Evolutionary conservation across 2,888 invertebrate species (phyloP).

Genomic region (Hesperia comma): DNA sequence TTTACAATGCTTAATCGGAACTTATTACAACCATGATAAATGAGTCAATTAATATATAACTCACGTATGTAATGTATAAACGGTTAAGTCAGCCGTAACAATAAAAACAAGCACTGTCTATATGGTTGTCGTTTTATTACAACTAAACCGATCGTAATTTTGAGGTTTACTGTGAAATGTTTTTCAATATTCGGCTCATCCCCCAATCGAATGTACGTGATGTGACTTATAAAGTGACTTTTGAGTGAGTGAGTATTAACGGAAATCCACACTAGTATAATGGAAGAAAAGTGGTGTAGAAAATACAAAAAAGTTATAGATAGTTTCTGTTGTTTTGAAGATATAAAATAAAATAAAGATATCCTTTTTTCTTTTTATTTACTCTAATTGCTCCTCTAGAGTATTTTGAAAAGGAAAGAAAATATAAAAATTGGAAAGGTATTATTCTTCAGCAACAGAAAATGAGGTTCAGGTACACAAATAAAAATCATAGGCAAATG

Average conservation of each 20-base stretch:
- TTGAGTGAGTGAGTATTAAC: neutral
- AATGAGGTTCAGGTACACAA: too few relatives aligned
- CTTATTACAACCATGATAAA: neutral
- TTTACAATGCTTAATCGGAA: neutral
- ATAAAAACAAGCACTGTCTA: slow-evolving; percentile 1
- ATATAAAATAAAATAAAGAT: too few relatives aligned
- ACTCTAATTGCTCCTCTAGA: too few relatives aligned
- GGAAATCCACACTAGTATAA: neutral
- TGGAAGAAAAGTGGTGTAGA: too few relatives aligned
- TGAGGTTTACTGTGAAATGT: slow-evolving; percentile 4
- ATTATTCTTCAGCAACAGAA: too few relatives aligned
- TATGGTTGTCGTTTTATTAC: slow-evolving; percentile 3
- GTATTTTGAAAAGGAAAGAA: too few relatives aligned
- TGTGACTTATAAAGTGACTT: neutral
- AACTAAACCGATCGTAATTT: slow-evolving; percentile 1
- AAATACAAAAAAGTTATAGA: too few relatives aligned
- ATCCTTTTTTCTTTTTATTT: too few relatives aligned
- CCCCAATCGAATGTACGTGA: neutral
- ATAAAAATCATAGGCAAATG: too few relatives aligned
- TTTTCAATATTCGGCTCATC: slow-evolving; percentile 2
- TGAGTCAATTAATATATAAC: neutral
- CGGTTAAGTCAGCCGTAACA: slow-evolving; percentile 1
- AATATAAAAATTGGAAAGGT: too few relatives aligned
- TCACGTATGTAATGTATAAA: neutral
- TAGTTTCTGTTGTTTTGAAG: too few relatives aligned